These are phyloP conservation scores for Noturus placidus DNA, from an alignment of 2,113 vertebrate species.

Conservation along the genomic window DNA sequence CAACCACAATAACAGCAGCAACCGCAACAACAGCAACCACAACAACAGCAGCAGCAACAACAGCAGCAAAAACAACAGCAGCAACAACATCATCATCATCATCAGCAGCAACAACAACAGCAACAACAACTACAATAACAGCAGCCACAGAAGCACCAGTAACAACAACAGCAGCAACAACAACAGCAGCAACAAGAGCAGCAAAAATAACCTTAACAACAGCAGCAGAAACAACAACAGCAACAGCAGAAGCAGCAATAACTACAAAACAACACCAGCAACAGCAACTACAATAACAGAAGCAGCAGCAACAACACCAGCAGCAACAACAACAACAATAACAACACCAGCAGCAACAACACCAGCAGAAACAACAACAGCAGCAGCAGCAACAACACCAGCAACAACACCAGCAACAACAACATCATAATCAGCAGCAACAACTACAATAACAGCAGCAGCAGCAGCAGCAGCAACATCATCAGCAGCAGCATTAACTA, in stretches of 20 bases:
- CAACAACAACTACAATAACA: neutral
- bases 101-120: neutral
- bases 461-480: neutral
- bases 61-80: neutral
- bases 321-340: neutral
- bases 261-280: too few relatives aligned
- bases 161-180: neutral
- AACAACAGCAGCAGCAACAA: neutral
- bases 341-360: neutral
- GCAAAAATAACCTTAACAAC: neutral
- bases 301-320: neutral
- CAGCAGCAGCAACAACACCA: neutral
- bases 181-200: neutral
- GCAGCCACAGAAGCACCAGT: too few relatives aligned
- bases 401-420: neutral
- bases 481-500: fast-evolving
- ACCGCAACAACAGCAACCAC: neutral
- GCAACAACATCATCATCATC: too few relatives aligned
- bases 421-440: neutral
- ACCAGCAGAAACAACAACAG: neutral
- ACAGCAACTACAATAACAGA: neutral
- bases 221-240: neutral
- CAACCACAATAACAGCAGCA: neutral
- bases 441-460: neutral
- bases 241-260: neutral